A percentile compares a stretch with the other conserved stretches of the same genome.
Evolutionary conservation across 2,113 vertebrate genomes (phyloP).

Genomic region (Hoplias malabaricus): DNA sequence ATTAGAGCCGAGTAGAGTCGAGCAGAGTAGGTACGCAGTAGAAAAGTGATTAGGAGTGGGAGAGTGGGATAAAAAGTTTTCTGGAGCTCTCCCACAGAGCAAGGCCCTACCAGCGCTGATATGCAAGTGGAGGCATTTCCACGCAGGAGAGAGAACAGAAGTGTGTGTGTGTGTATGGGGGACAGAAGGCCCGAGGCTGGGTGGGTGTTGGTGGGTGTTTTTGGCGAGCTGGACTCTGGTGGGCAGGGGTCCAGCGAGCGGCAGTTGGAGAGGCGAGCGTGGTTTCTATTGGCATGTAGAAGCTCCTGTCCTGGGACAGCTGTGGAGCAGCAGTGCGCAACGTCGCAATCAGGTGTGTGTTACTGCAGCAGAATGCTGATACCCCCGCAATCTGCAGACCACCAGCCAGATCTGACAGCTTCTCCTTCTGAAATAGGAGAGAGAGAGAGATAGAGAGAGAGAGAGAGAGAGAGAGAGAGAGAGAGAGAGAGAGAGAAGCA

Average conservation of each 20-base stretch:
- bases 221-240: conserved; percentile 65
- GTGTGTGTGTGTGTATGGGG: conserved; percentile 36
- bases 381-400: conserved; percentile 62
- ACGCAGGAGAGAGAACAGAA: conserved; percentile 25
- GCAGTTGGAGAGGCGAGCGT: conserved; percentile 72
- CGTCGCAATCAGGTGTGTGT: conserved; percentile 80
- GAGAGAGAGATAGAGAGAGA: conserved; percentile 2
- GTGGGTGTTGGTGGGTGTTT: conserved; percentile 58
- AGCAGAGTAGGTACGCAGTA: too few relatives aligned
- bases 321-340: conserved; percentile 86
- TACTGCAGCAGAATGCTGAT: conserved; percentile 81
- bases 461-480: conserved; percentile 1
- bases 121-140: conserved; percentile 29
- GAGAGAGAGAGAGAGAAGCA: too few relatives aligned
- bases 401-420: conserved; percentile 75
- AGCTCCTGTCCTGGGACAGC: conserved; percentile 84
- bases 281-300: conserved; percentile 80
- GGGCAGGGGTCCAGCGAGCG: conserved; percentile 83
- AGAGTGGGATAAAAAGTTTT: neutral
- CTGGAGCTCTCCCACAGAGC: neutral
- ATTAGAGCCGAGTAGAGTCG: too few relatives aligned
- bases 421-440: conserved; percentile 39
- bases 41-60: neutral
- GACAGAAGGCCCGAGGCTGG: conserved; percentile 48
- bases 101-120: neutral